These are phyloP conservation scores for Henicopernis longicauda DNA, from an alignment of 2,113 vertebrate genomes.

Conservation along the genomic window DNA sequence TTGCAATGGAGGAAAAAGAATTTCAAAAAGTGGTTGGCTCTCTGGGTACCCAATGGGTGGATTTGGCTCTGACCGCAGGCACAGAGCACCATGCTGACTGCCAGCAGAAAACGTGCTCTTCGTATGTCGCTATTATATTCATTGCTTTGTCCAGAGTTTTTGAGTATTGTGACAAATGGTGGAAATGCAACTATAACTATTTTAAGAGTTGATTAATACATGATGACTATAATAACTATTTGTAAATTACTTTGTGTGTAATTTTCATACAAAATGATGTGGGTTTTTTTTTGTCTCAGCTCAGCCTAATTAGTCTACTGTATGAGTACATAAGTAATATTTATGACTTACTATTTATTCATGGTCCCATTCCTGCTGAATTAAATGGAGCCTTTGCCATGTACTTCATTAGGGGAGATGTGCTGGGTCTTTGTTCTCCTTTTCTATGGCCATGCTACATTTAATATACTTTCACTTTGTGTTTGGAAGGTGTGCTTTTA, in stretches of 20 bases:
- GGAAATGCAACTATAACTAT: background rate
- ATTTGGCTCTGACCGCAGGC: background rate
- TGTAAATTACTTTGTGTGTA: background rate
- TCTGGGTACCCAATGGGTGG: background rate
- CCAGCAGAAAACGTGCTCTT: background rate
- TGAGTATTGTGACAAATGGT: background rate
- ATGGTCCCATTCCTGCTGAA: background rate
- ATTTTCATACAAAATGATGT: background rate
- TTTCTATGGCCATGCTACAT: background rate
- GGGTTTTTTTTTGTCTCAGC: background rate
- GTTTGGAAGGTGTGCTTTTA: background rate
- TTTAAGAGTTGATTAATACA: background rate
- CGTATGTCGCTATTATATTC: background rate
- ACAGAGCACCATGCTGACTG: background rate
- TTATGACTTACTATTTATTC: conserved; percentile 34
- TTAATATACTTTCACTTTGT: background rate
- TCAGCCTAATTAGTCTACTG: background rate
- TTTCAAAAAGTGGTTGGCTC: background rate
- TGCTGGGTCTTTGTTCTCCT: background rate
- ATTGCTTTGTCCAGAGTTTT: background rate
- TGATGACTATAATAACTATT: background rate
- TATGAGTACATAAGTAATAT: background rate
- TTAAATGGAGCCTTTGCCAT: background rate
- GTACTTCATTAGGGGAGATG: background rate
- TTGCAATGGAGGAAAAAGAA: background rate